Evolutionary conservation across 2,888 invertebrate genomes (phyloP).

Genomic region (Pegoplata infirma): DNA sequence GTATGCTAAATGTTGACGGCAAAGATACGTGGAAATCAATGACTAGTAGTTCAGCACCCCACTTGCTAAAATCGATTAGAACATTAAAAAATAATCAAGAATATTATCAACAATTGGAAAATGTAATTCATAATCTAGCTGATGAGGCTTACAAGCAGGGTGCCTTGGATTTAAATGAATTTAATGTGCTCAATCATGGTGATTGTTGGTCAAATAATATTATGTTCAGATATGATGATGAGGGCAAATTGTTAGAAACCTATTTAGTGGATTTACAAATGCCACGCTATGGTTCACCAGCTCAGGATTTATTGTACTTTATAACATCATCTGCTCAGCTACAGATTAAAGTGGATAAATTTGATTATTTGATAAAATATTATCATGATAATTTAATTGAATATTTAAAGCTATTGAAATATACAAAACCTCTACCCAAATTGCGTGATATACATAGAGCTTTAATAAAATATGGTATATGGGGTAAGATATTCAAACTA

Average conservation of each 20-base stretch:
- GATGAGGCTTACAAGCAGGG: conserved; percentile 15
- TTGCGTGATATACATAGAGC: conserved; percentile 69
- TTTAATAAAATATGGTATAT: conserved; percentile 68
- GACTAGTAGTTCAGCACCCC: conserved; percentile 68
- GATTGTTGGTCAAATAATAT: conserved; percentile 75
- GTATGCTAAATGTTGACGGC: conserved; percentile 48
- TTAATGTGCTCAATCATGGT: conserved; percentile 73
- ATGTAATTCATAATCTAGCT: background rate
- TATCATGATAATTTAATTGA: conserved; percentile 70
- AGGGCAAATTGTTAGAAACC: conserved; percentile 66
- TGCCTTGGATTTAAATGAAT: conserved; percentile 31
- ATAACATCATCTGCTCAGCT: conserved; percentile 70
- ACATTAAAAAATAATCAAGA: conserved; percentile 14
- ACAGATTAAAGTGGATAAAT: conserved; percentile 69
- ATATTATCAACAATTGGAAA: conserved; percentile 12
- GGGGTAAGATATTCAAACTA: too few relatives aligned
- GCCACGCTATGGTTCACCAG: conserved; percentile 73
- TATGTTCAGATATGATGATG: conserved; percentile 72
- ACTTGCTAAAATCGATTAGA: conserved; percentile 6
- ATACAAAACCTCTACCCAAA: conserved; percentile 67
- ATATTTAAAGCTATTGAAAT: conserved; percentile 68
- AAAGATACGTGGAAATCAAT: conserved; percentile 65
- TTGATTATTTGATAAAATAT: conserved; percentile 71
- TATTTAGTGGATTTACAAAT: conserved; percentile 74
- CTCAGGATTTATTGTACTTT: conserved; percentile 73